phyloP scores from a whole-genome alignment of 2,113 vertebrate species.

The Stegostoma tigrinum region DNA sequence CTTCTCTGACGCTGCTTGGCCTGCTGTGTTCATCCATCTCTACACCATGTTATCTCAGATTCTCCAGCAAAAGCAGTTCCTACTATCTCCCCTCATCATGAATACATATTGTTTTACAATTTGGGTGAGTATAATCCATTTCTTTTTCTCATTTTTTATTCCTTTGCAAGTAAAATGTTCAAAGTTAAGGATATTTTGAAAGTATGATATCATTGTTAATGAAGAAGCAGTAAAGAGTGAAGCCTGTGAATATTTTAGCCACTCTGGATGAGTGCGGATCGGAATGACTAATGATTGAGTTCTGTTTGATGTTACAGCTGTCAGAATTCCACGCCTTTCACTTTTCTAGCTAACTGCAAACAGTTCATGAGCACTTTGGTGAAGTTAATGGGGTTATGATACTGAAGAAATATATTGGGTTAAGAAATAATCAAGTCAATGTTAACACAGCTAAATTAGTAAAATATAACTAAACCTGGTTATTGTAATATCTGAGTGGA shows the following conservation, averaged over 20 bases:
- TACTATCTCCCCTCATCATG: too few relatives aligned
- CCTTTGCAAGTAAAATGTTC: background rate
- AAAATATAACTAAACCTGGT: too few relatives aligned
- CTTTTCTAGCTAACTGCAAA: background rate
- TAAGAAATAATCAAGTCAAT: background rate
- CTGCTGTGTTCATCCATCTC: too few relatives aligned
- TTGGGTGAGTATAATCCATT: background rate
- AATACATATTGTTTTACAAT: background rate
- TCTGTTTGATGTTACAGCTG: background rate
- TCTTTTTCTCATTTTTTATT: background rate
- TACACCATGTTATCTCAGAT: too few relatives aligned
- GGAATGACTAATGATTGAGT: background rate
- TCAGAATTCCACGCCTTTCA: too few relatives aligned
- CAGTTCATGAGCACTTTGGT: background rate
- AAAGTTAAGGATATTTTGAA: background rate
- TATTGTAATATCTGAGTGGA: background rate
- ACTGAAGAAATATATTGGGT: background rate
- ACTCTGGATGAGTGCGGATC: too few relatives aligned
- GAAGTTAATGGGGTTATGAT: background rate
- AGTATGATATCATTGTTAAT: background rate
- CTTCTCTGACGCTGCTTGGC: too few relatives aligned
- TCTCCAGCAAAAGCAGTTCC: too few relatives aligned
- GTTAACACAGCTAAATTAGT: too few relatives aligned
- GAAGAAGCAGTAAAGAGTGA: background rate
- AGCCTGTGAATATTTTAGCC: background rate